These are phyloP conservation scores for Pristionchus fissidentatus DNA, from an alignment of 2,888 invertebrate species.

Conservation along the genomic window DNA sequence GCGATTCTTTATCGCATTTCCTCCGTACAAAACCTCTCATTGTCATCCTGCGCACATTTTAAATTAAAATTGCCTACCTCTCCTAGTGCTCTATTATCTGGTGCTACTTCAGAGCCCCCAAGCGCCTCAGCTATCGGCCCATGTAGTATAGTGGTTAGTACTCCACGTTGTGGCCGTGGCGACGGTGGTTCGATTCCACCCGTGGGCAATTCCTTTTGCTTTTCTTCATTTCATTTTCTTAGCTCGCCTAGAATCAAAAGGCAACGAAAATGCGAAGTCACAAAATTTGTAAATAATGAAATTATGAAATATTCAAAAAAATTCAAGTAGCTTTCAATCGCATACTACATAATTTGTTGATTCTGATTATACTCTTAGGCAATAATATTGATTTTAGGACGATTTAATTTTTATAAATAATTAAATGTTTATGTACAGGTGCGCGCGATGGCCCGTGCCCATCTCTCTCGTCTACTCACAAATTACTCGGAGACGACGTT, in stretches of 20 bases:
- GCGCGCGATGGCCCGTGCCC: not conserved
- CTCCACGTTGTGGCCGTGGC: slow-evolving; percentile 70
- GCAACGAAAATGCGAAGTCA: no score
- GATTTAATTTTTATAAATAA: not conserved
- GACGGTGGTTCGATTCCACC: slow-evolving; percentile 66
- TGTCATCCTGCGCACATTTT: not conserved
- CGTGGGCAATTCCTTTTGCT: slow-evolving; percentile 46
- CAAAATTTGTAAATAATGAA: no score
- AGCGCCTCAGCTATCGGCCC: slow-evolving; percentile 54
- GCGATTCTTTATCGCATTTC: no score
- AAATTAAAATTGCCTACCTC: not conserved
- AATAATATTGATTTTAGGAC: not conserved
- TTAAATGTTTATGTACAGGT: slow-evolving; percentile 12
- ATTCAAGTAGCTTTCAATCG: not conserved
- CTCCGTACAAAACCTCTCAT: slow-evolving; percentile 6
- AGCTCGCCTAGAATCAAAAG: no score
- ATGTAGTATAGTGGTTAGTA: slow-evolving; percentile 70
- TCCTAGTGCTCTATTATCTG: not conserved
- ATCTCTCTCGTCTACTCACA: not conserved
- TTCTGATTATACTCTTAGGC: not conserved
- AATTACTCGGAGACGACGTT: not conserved
- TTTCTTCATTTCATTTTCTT: no score
- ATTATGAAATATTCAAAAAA: no score
- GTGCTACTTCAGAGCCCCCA: not conserved
- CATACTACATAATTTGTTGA: no score